These are phyloP conservation scores for Scytalopus superciliaris DNA, from an alignment of 2,113 vertebrate genomes.

Conservation along the genomic window DNA sequence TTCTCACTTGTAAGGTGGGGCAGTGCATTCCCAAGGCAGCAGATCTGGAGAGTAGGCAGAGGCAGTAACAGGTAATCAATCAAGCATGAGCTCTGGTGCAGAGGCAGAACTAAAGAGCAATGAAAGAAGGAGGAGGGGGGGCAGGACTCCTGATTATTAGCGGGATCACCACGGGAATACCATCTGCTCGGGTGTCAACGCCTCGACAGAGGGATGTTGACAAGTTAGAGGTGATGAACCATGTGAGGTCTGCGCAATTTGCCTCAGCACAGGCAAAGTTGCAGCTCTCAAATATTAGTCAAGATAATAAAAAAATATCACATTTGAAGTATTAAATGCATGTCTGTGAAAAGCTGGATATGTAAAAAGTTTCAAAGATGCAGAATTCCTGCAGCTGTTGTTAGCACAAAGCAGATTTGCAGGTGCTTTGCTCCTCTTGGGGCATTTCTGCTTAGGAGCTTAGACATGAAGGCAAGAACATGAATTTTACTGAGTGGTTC, in stretches of 20 bases:
- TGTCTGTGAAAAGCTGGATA: neutral
- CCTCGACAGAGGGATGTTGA: neutral
- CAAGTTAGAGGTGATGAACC: neutral
- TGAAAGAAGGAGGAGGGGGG: conserved; percentile 3
- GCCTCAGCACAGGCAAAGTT: neutral
- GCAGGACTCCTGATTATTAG: conserved; percentile 34
- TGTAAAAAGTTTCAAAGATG: neutral
- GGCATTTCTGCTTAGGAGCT: neutral
- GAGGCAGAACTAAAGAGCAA: neutral
- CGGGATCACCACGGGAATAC: neutral
- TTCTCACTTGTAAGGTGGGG: neutral
- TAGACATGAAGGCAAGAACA: neutral
- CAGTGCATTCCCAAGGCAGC: neutral
- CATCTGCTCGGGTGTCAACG: conserved; percentile 24
- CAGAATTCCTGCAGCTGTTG: neutral
- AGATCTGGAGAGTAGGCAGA: neutral
- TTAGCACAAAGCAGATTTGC: neutral
- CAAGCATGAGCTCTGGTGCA: neutral
- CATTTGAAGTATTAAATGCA: neutral
- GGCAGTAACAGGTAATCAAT: conserved; percentile 17
- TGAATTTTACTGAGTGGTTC: neutral
- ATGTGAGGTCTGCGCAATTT: neutral
- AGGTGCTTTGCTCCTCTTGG: accelerated
- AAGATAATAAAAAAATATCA: neutral
- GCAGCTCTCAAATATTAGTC: neutral